phyloP scores from a whole-genome alignment of 2,113 vertebrate species.

The Ivindomyrus marchei region DNA sequence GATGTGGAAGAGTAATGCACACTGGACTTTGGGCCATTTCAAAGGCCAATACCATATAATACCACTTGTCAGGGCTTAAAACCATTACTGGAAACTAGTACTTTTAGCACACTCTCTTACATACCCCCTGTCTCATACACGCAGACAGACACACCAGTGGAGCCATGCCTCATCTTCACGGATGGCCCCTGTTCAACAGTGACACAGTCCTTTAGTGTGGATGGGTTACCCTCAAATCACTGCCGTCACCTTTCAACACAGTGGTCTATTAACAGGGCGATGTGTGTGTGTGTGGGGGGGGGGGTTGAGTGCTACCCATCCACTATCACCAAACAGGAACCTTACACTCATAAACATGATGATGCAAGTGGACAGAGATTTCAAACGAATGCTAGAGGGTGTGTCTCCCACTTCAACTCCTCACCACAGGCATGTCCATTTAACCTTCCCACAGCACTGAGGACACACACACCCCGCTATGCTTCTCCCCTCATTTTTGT shows the following conservation, averaged over 20 bases:
- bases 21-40: background rate
- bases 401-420: background rate
- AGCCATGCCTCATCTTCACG: slow-evolving; percentile 18
- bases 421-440: background rate
- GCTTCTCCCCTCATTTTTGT: background rate
- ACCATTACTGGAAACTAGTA: background rate
- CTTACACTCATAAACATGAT: background rate
- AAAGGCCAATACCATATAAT: background rate
- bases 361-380: background rate
- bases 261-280: slow-evolving; percentile 54
- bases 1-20: background rate
- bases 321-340: slow-evolving; percentile 22
- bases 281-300: slow-evolving; percentile 17
- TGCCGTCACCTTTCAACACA: slow-evolving; percentile 51
- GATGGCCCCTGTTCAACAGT: slow-evolving; percentile 14
- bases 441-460: background rate
- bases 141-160: background rate
- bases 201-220: slow-evolving; percentile 44
- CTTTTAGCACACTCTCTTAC: background rate
- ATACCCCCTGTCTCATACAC: background rate
- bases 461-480: background rate
- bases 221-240: slow-evolving; percentile 43
- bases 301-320: slow-evolving; percentile 45
- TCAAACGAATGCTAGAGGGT: background rate
- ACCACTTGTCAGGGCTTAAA: background rate